Base-by-base conservation (phyloP, 1,140 invertebrate genomes). In the Galleria mellonella region DNA sequence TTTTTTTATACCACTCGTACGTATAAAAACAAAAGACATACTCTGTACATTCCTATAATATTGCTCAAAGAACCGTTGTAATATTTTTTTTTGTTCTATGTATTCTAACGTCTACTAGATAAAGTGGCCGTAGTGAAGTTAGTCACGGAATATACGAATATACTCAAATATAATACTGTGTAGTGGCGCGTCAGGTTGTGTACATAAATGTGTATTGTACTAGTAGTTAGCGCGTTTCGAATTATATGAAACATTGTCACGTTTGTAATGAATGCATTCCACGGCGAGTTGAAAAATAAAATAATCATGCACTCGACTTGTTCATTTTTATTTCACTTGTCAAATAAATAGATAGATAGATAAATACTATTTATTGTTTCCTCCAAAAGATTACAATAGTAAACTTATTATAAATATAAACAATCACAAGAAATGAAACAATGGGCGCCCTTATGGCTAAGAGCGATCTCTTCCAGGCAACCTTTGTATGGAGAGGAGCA, bases 241-340 rank as follows among this genome's bases (percentile, higher is more conserved):
- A 61, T 54, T 62, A 47, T 43, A 64, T 67, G 43, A 52, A 63
- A 55, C 65, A 23, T n/a, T n/a, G n/a, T n/a, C n/a, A n/a, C n/a
- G 60, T 60, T 59, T 67, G 65, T 67, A 61, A 61, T 64, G 51
- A 63, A 73, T 65, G 56, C 69, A 71, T 77, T 77, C 69, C 71
- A 73, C 62, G 62, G 51, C 65, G 51, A 71, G 73, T 65, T 81
- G 77, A 72, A 81, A 79, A 83, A 79, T 81, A 83, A 83, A 81
- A 62, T 75, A 70, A 67, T 74, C 54, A 68, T 64, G 76, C 76
- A 81, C 76, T 79, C 71, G 72, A 70, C 2, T 6, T 37, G 33
- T n/a, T 37, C 15, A 9, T 37, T 37, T 37, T 23, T 15, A 4
- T 15, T n/a, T 23, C 2, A 9, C 9, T 6, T 10, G 10, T 33